These are phyloP conservation scores for Mugil cephalus DNA, from an alignment of 2,113 vertebrate genomes.

Conservation along the genomic window DNA sequence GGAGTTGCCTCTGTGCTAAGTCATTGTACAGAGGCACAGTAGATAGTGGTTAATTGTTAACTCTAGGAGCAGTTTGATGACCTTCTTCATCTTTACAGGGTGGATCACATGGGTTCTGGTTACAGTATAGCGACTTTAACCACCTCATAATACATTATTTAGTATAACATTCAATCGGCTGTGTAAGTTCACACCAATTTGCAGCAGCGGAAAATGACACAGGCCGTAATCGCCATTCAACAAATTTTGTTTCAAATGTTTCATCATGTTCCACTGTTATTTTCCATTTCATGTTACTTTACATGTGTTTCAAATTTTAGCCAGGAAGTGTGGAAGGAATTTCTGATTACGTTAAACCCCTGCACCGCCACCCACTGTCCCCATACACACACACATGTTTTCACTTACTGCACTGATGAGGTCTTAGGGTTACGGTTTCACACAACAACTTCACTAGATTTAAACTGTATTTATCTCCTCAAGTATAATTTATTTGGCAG, in stretches of 20 bases:
- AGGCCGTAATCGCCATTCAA: no score
- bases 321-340: not conserved
- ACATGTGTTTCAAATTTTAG: conserved; percentile 1
- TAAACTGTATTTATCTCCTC: not conserved
- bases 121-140: not conserved
- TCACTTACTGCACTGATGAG: not conserved
- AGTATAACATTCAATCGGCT: not conserved
- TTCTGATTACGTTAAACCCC: not conserved
- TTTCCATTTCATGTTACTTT: not conserved
- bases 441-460: not conserved
- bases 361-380: not conserved
- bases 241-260: not conserved
- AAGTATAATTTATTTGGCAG: not conserved
- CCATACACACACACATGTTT: not conserved
- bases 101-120: not conserved
- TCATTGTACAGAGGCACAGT: not conserved
- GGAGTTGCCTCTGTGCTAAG: conserved; percentile 23
- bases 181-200: no score
- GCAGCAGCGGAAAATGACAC: no score
- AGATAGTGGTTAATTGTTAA: not conserved
- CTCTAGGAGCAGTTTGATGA: conserved; percentile 3
- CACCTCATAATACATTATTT: not conserved
- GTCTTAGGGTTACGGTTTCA: not conserved
- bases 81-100: not conserved
- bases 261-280: not conserved